These are phyloP conservation scores for Diaperis boleti DNA, from an alignment of 2,888 invertebrate species.

Conservation along the genomic window DNA sequence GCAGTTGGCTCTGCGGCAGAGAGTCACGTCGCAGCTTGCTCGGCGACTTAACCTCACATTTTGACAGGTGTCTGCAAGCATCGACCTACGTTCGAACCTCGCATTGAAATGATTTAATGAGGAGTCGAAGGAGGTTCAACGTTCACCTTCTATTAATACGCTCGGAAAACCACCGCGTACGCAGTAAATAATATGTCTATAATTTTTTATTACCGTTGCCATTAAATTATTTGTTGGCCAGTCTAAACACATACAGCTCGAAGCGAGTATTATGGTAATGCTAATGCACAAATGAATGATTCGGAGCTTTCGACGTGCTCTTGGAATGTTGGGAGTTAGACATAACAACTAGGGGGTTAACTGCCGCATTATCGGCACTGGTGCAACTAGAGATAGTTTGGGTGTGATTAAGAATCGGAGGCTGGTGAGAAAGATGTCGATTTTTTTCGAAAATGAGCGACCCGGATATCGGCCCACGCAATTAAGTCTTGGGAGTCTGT, in stretches of 20 bases:
- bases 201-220: conserved; percentile 8
- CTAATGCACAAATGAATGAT: conserved; percentile 32
- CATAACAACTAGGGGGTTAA: background rate
- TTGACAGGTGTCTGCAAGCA: no score
- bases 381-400: no score
- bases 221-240: conserved; percentile 21
- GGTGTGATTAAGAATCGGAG: no score
- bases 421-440: no score
- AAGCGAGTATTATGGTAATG: conserved; percentile 34
- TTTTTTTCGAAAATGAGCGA: no score
- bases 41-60: no score
- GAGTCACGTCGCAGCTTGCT: background rate
- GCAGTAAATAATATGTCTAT: conserved; percentile 14
- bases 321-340: conserved; percentile 10
- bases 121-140: conserved; percentile 3
- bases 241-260: conserved; percentile 22
- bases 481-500: conserved; percentile 40
- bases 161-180: conserved; percentile 8
- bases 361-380: background rate
- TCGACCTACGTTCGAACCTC: background rate
- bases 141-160: background rate
- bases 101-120: conserved; percentile 4
- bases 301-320: conserved; percentile 20
- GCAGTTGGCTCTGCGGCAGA: background rate
- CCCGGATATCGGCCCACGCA: conserved; percentile 49